These are phyloP conservation scores for Rhingia rostrata DNA, from an alignment of 2,888 invertebrate genomes.

Conservation along the genomic window DNA sequence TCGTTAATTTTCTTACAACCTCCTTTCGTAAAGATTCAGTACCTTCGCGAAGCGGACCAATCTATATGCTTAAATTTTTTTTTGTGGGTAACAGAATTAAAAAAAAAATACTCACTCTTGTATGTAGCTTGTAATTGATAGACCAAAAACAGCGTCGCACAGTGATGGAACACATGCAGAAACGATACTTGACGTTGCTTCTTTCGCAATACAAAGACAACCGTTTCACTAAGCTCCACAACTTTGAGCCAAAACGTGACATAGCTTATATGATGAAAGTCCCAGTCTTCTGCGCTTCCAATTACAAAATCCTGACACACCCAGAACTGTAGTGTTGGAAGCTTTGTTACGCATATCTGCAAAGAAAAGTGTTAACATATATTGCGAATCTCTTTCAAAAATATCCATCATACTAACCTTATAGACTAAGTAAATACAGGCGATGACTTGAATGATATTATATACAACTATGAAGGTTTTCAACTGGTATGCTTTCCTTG, in stretches of 20 bases:
- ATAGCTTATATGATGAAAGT: slow-evolving; percentile 84
- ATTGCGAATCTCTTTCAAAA: background rate
- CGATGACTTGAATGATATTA: slow-evolving; percentile 90
- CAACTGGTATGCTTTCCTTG: slow-evolving; percentile 87
- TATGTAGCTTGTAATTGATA: slow-evolving; percentile 87
- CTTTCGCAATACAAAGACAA: slow-evolving; percentile 89
- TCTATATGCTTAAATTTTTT: too few relatives aligned
- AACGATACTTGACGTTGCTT: slow-evolving; percentile 88
- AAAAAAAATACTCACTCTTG: slow-evolving; percentile 84
- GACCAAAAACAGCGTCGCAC: slow-evolving; percentile 85
- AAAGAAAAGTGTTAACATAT: background rate
- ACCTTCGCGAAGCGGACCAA: too few relatives aligned
- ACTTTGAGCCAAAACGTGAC: slow-evolving; percentile 87
- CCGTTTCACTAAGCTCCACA: slow-evolving; percentile 87
- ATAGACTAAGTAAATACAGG: slow-evolving; percentile 78
- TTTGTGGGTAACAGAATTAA: background rate
- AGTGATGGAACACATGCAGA: slow-evolving; percentile 90
- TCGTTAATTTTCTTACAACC: too few relatives aligned
- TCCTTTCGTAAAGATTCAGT: too few relatives aligned
- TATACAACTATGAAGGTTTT: slow-evolving; percentile 88
- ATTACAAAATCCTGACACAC: slow-evolving; percentile 74
- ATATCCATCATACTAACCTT: slow-evolving; percentile 75
- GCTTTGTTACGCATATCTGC: slow-evolving; percentile 77
- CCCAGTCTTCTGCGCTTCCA: slow-evolving; percentile 63
- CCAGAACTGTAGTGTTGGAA: slow-evolving; percentile 76